Base-by-base conservation (phyloP, 64 coral and sea anemone genomes). In the Platygyra sinensis region DNA sequence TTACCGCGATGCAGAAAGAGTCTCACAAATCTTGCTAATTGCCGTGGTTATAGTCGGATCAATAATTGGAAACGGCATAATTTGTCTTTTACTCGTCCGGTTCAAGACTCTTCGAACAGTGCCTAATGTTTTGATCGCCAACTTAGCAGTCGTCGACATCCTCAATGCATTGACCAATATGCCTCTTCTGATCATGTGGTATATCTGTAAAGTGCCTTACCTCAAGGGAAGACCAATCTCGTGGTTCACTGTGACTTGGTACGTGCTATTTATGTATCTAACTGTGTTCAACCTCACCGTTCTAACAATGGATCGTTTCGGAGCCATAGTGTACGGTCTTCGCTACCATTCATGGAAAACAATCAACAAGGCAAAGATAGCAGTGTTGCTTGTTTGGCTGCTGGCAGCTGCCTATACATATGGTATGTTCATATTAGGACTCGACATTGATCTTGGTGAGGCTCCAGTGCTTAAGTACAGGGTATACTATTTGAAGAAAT, bases 331-430 rank as follows among this genome's bases (percentile, higher is more conserved):
- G 39, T 42, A 88, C 54, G 86, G 86, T 31, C 30, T 88, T 12
- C 69, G 72, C 11, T 88, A 88, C 60, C 86, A 88, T 31, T 29
- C 72, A 15, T 88, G 86, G 86, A 88, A 88, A 76, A 88, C 86
- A 2, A 54, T 22, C 46, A 30, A 19, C 71, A 88, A 88, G 74
- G 86, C 86, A 5, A 61, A 75, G 13, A 11, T 77, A 14, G 69
- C 72, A 11, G 86, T 52, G 5, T 10, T 57, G 8, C 20, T 88
- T 31, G 69, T 54, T 55, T 88, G 86, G 86, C 20, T 88, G 50
- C 52, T 36, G 13, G 86, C 86, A 2, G 69, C 33, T 18, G 46
- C 36, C 12, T 88, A 88, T 30, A 88, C 86, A 30, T 88, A 88
- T 59, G 86, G 72, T 6, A 29, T 59, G 72, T 88, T 88, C 31